A percentile compares a stretch with the other conserved stretches of the same genome.
Evolutionary conservation across 2,797 vertebrate genomes (phyloP).

Genomic region (Dipus sagitta): DNA sequence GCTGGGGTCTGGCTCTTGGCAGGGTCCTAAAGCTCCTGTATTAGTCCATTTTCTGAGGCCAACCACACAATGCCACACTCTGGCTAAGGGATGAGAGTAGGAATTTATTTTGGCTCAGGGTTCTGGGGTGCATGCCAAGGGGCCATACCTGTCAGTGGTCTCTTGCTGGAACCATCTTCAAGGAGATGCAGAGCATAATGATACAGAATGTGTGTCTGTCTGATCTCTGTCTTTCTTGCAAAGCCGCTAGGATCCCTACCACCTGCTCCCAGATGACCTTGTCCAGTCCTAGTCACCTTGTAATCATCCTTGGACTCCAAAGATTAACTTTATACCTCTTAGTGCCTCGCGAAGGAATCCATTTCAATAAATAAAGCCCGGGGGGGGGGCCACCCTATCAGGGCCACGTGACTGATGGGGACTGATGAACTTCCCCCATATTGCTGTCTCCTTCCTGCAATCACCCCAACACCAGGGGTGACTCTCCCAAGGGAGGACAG

Average conservation of each 20-base stretch:
- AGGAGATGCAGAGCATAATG: not conserved
- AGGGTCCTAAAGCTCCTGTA: too few relatives aligned
- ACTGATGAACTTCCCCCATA: fast-evolving
- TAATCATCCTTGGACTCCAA: not conserved
- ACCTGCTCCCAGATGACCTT: too few relatives aligned
- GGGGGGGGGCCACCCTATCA: not conserved
- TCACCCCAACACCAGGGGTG: fast-evolving
- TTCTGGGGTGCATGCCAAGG: too few relatives aligned
- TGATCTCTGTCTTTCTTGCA: too few relatives aligned
- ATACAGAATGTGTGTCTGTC: not conserved
- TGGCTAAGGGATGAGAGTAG: too few relatives aligned
- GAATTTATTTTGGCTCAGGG: too few relatives aligned
- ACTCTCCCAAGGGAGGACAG: fast-evolving
- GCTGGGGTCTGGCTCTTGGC: too few relatives aligned
- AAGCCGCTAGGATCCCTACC: not conserved
- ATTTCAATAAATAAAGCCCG: not conserved
- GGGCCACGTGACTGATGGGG: not conserved
- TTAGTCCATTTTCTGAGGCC: not conserved
- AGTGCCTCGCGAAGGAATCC: not conserved
- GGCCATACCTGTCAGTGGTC: not conserved
- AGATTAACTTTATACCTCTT: not conserved
- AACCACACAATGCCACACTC: too few relatives aligned
- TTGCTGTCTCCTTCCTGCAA: not conserved
- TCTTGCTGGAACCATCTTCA: not conserved
- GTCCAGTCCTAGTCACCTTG: too few relatives aligned